Conservation (phyloP, 2,113 vertebrate species). For the Lepidothrix coronata region DNA sequence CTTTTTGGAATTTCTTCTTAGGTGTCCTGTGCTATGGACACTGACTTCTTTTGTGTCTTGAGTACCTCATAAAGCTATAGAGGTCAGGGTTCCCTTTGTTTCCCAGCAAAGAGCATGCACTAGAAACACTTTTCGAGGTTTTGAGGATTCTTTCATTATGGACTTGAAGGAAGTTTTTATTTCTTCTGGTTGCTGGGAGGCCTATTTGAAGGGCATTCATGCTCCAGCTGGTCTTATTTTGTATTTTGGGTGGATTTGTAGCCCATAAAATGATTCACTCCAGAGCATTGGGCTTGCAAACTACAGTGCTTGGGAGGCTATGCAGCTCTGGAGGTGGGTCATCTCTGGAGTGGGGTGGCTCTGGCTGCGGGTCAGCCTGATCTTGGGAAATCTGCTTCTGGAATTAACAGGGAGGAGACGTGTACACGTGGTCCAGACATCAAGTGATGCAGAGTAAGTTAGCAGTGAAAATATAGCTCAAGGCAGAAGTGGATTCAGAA, state of each 20-base stretch:
- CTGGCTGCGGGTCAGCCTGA: neutral
- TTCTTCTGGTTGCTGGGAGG: accelerated
- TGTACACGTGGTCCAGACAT: neutral
- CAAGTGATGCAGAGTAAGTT: neutral
- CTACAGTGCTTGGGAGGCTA: accelerated
- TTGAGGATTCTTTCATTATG: accelerated
- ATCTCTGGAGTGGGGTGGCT: neutral
- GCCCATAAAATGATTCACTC: neutral
- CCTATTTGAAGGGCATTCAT: neutral
- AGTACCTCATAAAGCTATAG: neutral
- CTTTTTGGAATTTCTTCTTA: neutral
- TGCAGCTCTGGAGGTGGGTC: neutral
- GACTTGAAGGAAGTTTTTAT: neutral
- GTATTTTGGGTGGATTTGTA: neutral
- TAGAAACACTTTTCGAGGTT: neutral
- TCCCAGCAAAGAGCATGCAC: accelerated
- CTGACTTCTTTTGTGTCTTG: neutral
- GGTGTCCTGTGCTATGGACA: neutral
- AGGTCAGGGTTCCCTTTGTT: neutral
- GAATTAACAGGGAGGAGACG: neutral
- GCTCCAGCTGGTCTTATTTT: neutral
- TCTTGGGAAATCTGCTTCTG: neutral
- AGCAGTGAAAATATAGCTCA: neutral
- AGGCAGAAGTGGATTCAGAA: neutral
- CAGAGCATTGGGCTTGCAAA: accelerated